Evolutionary conservation across 1,140 invertebrate species (phyloP), one percentile per base, ranked within the genome.

Genomic region (Drosophila prosaltans): DNA sequence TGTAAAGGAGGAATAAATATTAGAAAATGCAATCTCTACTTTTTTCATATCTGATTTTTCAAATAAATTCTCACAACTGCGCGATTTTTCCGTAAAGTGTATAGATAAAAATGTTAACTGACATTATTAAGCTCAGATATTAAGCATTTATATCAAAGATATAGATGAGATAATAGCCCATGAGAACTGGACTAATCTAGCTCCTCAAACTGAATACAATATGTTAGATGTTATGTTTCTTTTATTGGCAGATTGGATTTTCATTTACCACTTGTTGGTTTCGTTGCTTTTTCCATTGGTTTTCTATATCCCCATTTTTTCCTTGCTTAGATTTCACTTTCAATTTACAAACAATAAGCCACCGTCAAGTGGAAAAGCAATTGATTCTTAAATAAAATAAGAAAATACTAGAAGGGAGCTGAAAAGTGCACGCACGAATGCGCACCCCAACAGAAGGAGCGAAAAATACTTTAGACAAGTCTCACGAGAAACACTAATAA

Each of bases 191-290:
- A 3, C 3, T 43, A 16, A n/a, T n/a, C 3, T n/a, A 48, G 1
- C 21, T 51, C 45, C 21, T 21, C 75, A 62, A 58, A 72, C 62
- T 48, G 41, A 21, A 48, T 61, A 48, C 48, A 32, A 73, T 73
- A 65, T 51, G 62, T 65, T 60, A 16, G 16, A 30, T 30, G 2
- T 30, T 30, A 30, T 30, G 4, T 30, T 30, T 51, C 45, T 79
- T 78, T 79, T 62, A 79, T 78, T 54, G 65, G 75, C 48, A 78
- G 48, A 79, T 79, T 78, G 70, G 73, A 78, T 73, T 78, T 75
- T 78, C 70, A 78, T 73, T 73, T 78, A 70, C 70, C 77, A 79
- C 70, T 79, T 78, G 77, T 78, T 79, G 75, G 75, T 48, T 41
- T 73, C 73, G 75, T 68, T 79, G 75, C 64, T 41, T 41, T 60